A percentile compares a stretch with the other conserved stretches of the same genome.
These are phyloP conservation scores for Dorcus hopei DNA, from an alignment of 2,888 invertebrate genomes.

Conservation along the genomic window DNA sequence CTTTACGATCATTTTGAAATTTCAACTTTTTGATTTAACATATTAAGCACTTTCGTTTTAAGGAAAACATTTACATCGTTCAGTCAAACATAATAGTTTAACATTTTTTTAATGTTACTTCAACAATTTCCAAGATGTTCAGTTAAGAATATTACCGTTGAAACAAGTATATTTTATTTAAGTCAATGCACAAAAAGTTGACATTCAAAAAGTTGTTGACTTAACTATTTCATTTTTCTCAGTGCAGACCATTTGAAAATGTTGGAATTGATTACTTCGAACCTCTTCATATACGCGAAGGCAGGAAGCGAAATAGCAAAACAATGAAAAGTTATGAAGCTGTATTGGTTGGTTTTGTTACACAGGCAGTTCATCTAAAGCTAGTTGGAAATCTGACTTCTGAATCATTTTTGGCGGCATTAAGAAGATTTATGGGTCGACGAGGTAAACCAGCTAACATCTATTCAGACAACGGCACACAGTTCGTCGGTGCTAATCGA, in stretches of 20 bases:
- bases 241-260: constrained; percentile 10
- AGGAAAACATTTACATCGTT: no score
- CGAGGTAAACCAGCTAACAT: constrained; percentile 30
- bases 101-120: no score
- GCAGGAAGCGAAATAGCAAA: neutral
- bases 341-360: constrained; percentile 35
- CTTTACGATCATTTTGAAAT: no score
- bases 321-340: constrained; percentile 21
- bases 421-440: constrained; percentile 33
- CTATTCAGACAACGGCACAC: constrained; percentile 36
- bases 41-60: no score
- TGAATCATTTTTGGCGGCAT: constrained; percentile 33
- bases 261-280: constrained; percentile 21
- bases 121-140: no score
- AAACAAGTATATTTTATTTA: no score
- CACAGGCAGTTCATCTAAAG: constrained; percentile 39
- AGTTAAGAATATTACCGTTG: no score
- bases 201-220: no score
- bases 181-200: no score
- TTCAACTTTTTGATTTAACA: no score
- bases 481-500: constrained; percentile 35
- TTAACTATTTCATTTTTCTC: no score
- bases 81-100: no score
- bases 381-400: constrained; percentile 33
- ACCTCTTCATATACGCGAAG: constrained; percentile 17